phyloP scores from a whole-genome alignment of 2,113 vertebrate species.

The Himantopus leucocephalus region DNA sequence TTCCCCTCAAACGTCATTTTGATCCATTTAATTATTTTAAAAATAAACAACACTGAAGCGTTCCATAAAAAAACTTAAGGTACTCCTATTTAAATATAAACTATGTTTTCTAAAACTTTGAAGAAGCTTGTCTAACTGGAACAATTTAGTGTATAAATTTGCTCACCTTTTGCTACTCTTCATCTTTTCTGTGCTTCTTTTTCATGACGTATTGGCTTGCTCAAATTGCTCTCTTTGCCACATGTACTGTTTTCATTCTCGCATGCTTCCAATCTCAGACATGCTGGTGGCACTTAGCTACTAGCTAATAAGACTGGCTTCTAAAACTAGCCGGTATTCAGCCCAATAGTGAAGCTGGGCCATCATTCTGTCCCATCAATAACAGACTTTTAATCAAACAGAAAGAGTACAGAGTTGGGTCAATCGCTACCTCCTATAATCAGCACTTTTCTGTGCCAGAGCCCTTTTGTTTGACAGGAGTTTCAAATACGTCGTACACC shows the following conservation, averaged over 20 bases:
- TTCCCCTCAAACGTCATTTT: not conserved
- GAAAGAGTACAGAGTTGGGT: not conserved
- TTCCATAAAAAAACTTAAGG: not conserved
- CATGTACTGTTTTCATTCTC: not conserved
- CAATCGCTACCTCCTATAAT: not conserved
- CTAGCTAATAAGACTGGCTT: not conserved
- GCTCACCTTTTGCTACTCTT: not conserved
- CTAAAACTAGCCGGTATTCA: not conserved
- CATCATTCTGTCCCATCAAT: not conserved
- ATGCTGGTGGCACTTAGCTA: not conserved
- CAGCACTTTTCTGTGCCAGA: not conserved
- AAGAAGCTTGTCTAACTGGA: not conserved
- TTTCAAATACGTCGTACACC: not conserved
- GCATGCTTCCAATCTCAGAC: not conserved
- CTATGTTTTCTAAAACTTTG: not conserved
- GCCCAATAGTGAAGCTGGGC: not conserved
- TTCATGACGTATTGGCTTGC: not conserved
- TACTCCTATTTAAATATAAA: not conserved
- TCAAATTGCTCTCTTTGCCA: not conserved
- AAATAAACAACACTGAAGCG: not conserved
- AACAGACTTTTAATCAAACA: not conserved
- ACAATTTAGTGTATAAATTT: not conserved
- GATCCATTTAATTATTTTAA: not conserved
- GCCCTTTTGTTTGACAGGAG: not conserved
- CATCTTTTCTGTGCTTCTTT: not conserved